Evolutionary conservation across 2,888 invertebrate genomes (phyloP), one percentile per base, ranked within the genome.

Genomic region (Synergus gifuensis): DNA sequence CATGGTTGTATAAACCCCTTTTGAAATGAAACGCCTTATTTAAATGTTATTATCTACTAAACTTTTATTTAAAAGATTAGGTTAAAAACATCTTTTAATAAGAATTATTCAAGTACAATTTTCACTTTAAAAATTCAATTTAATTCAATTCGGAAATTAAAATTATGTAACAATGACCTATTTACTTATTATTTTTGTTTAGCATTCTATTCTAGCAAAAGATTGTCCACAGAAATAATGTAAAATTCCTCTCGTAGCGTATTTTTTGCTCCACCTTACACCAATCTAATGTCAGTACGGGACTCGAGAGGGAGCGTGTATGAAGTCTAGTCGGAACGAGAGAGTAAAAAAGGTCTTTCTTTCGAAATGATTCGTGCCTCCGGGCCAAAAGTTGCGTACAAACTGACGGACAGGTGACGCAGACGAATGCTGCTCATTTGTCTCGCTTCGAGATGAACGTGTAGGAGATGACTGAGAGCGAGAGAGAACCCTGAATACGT

Each of bases 391-490:
- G 88, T 90, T 90, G 89, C 88, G 88, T 87, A 88, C 86, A 85
- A 85, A 87, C 89, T 90, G 91, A 92, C 90, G 91, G 92, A 91
- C 91, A 91, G 90, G 90, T 92, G 92, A 92, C 92, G 90, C 89
- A 91, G 91, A 92, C 90, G 90, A 90, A 92, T 92, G 90, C 90
- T 89, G 90, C 90, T 91, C 91, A 91, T 91, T 92, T 91, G 91
- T 92, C 91, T 92, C 90, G 90, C 85, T 91, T 91, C 91, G 90
- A 89, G 90, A 89, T 87, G 88, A 89, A 86, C 86, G 87, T 86
- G 85, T 78, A 83, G 82, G 82, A 76, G 86, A 54, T 64, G 78
- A 79, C 28, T 22, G 44, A 76, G 76, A 83, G 73, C 76, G 58
- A 79, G 79, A 76, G 80, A 79, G 77, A 84, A 82, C 63, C 69